A percentile compares a stretch with the other conserved stretches of the same genome.
Conservation (phyloP, 2,888 invertebrate species). For the Actias luna region DNA sequence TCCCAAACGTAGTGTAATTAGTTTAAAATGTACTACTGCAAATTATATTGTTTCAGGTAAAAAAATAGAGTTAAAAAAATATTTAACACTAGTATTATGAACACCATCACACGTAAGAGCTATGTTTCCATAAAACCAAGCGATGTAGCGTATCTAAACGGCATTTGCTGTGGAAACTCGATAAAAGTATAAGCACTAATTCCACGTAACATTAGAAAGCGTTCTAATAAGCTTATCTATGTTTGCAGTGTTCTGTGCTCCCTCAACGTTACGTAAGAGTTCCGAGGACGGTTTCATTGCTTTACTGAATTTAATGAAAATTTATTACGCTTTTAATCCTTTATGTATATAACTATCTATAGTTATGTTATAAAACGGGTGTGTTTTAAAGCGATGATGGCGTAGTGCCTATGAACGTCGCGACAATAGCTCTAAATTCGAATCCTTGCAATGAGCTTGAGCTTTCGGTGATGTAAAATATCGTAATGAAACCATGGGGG, state of each 20-base stretch:
- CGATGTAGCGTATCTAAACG: background rate
- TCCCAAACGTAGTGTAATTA: too few relatives aligned
- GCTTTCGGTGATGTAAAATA: too few relatives aligned
- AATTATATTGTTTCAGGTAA: too few relatives aligned
- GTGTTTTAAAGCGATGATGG: too few relatives aligned
- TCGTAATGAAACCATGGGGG: too few relatives aligned
- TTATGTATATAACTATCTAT: background rate
- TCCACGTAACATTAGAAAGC: slow-evolving; percentile 27
- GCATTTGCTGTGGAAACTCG: slow-evolving; percentile 21
- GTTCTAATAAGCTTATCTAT: slow-evolving; percentile 40
- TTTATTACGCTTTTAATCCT: background rate
- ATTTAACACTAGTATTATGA: background rate
- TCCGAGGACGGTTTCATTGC: background rate
- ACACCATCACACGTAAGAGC: background rate
- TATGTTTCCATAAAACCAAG: background rate
- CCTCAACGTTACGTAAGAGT: slow-evolving; percentile 27
- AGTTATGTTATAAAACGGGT: background rate
- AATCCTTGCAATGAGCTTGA: too few relatives aligned
- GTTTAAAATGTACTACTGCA: too few relatives aligned
- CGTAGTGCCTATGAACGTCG: too few relatives aligned
- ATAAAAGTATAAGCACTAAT: slow-evolving; percentile 30
- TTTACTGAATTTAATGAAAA: slow-evolving; percentile 5
- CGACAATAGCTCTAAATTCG: too few relatives aligned
- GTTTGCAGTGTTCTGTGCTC: slow-evolving; percentile 37
- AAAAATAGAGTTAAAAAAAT: background rate